Conservation (phyloP, 2,797 vertebrate species). For the Sebastes trivittatus region DNA sequence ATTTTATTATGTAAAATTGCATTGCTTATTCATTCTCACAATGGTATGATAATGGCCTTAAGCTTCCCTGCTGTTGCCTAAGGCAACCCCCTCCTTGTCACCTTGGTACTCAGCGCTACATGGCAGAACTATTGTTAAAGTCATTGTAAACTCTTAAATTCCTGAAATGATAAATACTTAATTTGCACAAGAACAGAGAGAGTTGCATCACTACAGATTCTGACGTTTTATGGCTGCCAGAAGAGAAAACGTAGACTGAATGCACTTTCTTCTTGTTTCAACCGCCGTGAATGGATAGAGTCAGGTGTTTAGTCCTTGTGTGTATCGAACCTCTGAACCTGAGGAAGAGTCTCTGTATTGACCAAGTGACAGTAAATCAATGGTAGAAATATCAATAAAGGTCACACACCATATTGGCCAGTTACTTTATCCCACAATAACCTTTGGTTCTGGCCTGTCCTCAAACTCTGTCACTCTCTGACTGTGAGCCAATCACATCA, state of each 20-base stretch:
- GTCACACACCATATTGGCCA: conserved; percentile 11
- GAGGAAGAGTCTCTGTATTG: conserved; percentile 17
- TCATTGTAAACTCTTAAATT: conserved; percentile 3
- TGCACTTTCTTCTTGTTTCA: neutral
- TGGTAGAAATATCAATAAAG: conserved; percentile 49
- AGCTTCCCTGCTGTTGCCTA: conserved; percentile 8
- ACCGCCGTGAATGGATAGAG: neutral
- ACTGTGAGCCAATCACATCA: conserved; percentile 12
- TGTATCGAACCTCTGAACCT: conserved; percentile 25
- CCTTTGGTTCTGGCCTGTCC: conserved; percentile 13
- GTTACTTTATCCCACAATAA: conserved; percentile 2
- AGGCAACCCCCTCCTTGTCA: conserved; percentile 14
- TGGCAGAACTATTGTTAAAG: conserved; percentile 1
- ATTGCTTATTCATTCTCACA: neutral
- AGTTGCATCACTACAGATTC: neutral
- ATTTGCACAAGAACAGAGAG: conserved; percentile 23
- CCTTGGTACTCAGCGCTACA: neutral
- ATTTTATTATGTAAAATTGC: neutral
- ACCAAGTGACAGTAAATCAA: conserved; percentile 46
- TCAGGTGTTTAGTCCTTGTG: neutral
- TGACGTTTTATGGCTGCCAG: neutral
- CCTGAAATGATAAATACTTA: conserved; percentile 9
- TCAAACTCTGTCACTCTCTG: conserved; percentile 9
- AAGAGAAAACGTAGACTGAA: neutral
- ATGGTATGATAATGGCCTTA: neutral